Conservation (phyloP, 2,797 vertebrate genomes). For the Cossypha polioptera region DNA sequence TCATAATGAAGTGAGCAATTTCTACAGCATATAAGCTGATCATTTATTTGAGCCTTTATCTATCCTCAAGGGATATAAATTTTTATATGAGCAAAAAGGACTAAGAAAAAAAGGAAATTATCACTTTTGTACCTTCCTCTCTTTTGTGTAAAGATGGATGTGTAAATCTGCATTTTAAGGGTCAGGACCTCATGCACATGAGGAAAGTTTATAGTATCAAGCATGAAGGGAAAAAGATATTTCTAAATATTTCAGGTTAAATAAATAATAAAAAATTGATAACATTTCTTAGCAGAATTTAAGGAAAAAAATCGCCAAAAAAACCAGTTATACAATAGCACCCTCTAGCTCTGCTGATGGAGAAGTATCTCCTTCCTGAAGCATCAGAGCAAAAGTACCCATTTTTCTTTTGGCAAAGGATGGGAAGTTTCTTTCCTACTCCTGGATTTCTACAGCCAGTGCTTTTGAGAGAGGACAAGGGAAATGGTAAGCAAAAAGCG, state of each 20-base stretch:
- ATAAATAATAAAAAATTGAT: not conserved
- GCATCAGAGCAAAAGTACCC: not conserved
- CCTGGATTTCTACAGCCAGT: not conserved
- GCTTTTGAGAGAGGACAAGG: not conserved
- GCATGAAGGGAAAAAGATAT: not conserved
- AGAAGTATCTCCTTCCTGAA: not conserved
- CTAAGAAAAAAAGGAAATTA: not conserved
- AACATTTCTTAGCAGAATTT: not conserved
- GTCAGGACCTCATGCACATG: not conserved
- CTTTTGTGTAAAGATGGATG: not conserved
- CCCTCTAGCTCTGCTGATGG: constrained; percentile 54
- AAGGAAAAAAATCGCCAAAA: not conserved
- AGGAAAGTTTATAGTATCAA: not conserved
- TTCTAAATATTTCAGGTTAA: not conserved
- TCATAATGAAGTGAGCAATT: not conserved
- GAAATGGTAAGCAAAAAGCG: not conserved
- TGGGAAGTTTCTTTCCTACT: not conserved
- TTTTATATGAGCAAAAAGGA: not conserved
- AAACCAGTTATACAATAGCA: constrained; percentile 32
- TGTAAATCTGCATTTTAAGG: not conserved
- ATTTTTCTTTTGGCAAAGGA: not conserved
- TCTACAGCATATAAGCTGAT: not conserved
- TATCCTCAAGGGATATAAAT: not conserved
- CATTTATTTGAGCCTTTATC: not conserved
- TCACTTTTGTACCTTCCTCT: not conserved